These are phyloP conservation scores for Drosophila funebris DNA, from an alignment of 1,140 invertebrate genomes.

Conservation along the genomic window DNA sequence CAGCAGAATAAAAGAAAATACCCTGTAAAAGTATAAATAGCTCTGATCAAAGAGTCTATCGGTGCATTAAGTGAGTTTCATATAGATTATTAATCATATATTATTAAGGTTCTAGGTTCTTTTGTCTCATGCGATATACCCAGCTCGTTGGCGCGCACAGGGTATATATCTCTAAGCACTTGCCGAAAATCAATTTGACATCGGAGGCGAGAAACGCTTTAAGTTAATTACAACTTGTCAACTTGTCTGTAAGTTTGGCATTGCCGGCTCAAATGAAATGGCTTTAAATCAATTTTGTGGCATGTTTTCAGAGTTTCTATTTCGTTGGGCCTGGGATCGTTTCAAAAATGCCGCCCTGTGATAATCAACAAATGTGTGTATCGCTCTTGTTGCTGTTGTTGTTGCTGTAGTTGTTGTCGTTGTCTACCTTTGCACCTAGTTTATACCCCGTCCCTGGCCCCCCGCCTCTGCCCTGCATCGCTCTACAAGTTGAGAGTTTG, in stretches of 20 bases:
- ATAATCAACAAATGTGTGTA: conserved; percentile 73
- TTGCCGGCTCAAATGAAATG: conserved; percentile 56
- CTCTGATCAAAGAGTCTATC: neutral
- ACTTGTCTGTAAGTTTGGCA: conserved; percentile 54
- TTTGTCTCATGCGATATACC: neutral
- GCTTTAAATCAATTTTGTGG: conserved; percentile 73
- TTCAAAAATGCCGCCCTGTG: conserved; percentile 64
- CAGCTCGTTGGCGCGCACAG: neutral
- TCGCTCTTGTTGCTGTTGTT: conserved; percentile 47
- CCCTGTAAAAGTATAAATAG: neutral
- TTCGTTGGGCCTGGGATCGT: conserved; percentile 33
- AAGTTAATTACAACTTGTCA: conserved; percentile 78
- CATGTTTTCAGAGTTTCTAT: conserved; percentile 53
- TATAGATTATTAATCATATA: neutral
- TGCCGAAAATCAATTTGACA: conserved; percentile 23
- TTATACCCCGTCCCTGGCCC: neutral
- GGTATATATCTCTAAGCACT: neutral
- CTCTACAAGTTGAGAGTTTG: conserved; percentile 8
- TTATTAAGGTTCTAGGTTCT: neutral
- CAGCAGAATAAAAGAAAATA: conserved; percentile 19
- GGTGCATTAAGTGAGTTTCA: neutral
- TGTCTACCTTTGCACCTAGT: conserved; percentile 16
- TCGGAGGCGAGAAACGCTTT: conserved; percentile 54
- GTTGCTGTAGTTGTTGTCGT: conserved; percentile 46
- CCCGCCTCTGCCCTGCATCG: neutral